These are phyloP conservation scores for Misgurnus anguillicaudatus DNA, from an alignment of 2,113 vertebrate species.

Conservation along the genomic window DNA sequence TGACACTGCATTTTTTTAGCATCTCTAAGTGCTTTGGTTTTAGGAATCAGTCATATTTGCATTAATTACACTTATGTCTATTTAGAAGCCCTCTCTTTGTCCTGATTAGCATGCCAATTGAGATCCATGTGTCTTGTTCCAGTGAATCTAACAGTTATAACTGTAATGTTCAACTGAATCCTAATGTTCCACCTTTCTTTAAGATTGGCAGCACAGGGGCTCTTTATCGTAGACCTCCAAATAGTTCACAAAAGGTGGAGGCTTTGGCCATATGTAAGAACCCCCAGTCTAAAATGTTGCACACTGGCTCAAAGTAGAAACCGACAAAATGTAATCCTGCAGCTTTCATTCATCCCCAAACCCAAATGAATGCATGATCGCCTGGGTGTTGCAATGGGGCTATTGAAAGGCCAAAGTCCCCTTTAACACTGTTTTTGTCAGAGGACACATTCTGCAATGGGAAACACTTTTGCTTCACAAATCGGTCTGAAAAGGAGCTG, in stretches of 20 bases:
- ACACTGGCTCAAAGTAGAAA: conserved; percentile 71
- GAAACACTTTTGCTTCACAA: conserved; percentile 93
- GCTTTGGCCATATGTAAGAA: conserved; percentile 75
- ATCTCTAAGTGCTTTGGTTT: neutral
- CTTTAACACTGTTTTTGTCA: conserved; percentile 57
- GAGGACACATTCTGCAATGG: conserved; percentile 78
- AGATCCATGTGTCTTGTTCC: conserved; percentile 25
- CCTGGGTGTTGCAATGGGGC: conserved; percentile 85
- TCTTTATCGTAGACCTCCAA: conserved; percentile 83
- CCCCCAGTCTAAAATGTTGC: conserved; percentile 73
- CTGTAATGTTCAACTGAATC: conserved; percentile 48
- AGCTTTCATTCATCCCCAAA: conserved; percentile 76
- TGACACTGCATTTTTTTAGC: neutral
- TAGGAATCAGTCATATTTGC: conserved; percentile 17
- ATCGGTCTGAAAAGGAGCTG: conserved; percentile 67
- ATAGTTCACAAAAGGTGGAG: conserved; percentile 81
- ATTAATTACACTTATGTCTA: conserved; percentile 12
- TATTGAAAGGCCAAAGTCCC: conserved; percentile 83
- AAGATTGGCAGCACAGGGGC: conserved; percentile 56
- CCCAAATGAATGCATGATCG: conserved; percentile 89
- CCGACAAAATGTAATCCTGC: conserved; percentile 86
- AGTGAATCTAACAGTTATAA: conserved; percentile 50
- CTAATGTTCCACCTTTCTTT: conserved; percentile 55
- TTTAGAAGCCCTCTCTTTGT: conserved; percentile 1
- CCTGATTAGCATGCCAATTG: conserved; percentile 26